Base-by-base conservation (phyloP, 2,888 invertebrate genomes). In the Sesamia inferens region DNA sequence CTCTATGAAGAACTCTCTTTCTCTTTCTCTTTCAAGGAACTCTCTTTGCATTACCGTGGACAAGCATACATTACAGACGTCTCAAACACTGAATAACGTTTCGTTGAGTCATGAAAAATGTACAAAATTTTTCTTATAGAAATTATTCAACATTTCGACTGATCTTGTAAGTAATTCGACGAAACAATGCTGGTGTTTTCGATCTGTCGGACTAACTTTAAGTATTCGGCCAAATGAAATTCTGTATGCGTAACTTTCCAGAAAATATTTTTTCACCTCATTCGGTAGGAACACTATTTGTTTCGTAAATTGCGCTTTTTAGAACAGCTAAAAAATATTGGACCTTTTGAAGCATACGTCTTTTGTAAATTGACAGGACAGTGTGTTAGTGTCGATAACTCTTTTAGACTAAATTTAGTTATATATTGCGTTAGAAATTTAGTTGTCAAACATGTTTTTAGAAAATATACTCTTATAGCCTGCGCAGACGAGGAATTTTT, bases 331-430 rank as follows among this genome's bases (percentile, higher is more conserved):
- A 76, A 48, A 74, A 0, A 65, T 44, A 76, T 57, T 79, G 74
- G 74, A 61, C 65, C 55, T 19, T 31, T n/a, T 74, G 0, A 24
- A 39, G 31, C 42, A 58, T 19, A 71, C 44, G 11, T 10, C 47
- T 71, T 42, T 19, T n/a, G 14, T 51, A 19, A 48, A 59, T 67
- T 79, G 78, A 65, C 67, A 77, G 67, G 39, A 19, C 44, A 42
- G 69, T 57, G 39, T 75, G 8, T 69, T 62, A 59, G 24, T 39
- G 51, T 62, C 62, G 51, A 19, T 51, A 65, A 71, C 19, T 57
- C 16, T 68, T 62, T 24, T 39, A 22, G 0, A 44, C 13, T 64
- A 10, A 11, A 51, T 63, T 59, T 39, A 14, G 8, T 71, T 31
- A 2, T 31, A 3, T 48, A 2, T 2, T 51, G 24, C 1, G 5